phyloP scores from a whole-genome alignment of 2,888 invertebrate species.

The Dolichopus griseipennis region DNA sequence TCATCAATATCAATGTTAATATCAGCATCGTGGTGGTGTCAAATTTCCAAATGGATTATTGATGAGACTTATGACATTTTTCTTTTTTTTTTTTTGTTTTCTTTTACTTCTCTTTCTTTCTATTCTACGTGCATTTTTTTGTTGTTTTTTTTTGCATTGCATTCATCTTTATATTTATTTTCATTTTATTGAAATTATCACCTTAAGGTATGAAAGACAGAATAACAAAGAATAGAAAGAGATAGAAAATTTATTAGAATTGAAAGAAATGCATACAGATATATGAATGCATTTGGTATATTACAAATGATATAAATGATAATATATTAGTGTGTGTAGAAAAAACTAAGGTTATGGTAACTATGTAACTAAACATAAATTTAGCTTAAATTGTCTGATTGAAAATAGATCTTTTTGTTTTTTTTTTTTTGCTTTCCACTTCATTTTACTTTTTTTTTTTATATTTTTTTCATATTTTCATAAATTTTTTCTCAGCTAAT shows the following conservation, averaged over 20 bases:
- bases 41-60: constrained; percentile 1
- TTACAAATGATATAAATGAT: no score
- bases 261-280: background rate
- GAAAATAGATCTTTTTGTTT: background rate
- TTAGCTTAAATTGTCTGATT: background rate
- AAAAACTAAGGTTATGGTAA: no score
- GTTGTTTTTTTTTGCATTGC: background rate
- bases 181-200: background rate
- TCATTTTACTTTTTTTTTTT: no score
- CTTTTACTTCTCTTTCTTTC: no score
- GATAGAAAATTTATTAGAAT: background rate
- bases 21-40: background rate
- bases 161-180: background rate
- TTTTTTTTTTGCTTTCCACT: no score
- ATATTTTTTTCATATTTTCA: no score
- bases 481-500: no score
- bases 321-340: no score
- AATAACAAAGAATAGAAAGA: background rate
- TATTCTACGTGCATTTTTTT: no score
- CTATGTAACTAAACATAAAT: background rate
- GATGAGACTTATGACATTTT: constrained; percentile 6
- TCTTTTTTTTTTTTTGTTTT: background rate
- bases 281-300: no score
- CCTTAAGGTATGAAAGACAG: background rate
- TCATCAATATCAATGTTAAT: no score